Conservation (phyloP, 1,140 invertebrate species). For the Brachionus sp. region DNA sequence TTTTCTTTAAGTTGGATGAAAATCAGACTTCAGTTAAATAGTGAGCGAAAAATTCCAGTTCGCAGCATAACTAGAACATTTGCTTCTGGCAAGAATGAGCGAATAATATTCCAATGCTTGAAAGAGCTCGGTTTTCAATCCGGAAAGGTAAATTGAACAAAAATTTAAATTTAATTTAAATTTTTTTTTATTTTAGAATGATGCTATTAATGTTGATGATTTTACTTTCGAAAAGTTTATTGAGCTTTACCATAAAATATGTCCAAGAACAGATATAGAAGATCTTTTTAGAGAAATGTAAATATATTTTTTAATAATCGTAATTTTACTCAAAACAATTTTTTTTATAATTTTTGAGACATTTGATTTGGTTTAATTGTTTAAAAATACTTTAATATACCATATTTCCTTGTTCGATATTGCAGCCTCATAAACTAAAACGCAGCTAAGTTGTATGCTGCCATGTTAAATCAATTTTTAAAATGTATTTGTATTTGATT, state of each 20-base stretch:
- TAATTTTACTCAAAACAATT: slow-evolving; percentile 47
- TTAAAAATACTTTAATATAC: too few species aligned
- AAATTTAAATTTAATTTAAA: background rate
- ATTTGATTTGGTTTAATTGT: too few species aligned
- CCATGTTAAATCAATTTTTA: too few species aligned
- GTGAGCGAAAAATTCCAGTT: slow-evolving; percentile 90
- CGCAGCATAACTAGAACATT: slow-evolving; percentile 92
- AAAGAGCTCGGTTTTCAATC: slow-evolving; percentile 86
- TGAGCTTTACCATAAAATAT: slow-evolving; percentile 95
- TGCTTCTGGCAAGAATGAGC: slow-evolving; percentile 91
- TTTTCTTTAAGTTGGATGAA: slow-evolving; percentile 74
- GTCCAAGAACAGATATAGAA: slow-evolving; percentile 96
- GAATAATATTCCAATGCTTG: slow-evolving; percentile 92
- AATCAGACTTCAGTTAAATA: slow-evolving; percentile 83
- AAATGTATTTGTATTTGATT: too few species aligned
- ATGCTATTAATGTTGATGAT: slow-evolving; percentile 85
- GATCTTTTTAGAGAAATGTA: slow-evolving; percentile 90
- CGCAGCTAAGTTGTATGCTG: too few species aligned
- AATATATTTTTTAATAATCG: slow-evolving; percentile 57
- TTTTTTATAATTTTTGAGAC: background rate
- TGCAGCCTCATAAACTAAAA: too few species aligned
- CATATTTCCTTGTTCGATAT: too few species aligned
- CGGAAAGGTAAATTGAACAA: slow-evolving; percentile 68
- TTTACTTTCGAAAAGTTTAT: slow-evolving; percentile 99
- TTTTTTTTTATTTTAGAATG: slow-evolving; percentile 58